Evolutionary conservation across 2,888 invertebrate species (phyloP).

Genomic region (Smittia aterrima): DNA sequence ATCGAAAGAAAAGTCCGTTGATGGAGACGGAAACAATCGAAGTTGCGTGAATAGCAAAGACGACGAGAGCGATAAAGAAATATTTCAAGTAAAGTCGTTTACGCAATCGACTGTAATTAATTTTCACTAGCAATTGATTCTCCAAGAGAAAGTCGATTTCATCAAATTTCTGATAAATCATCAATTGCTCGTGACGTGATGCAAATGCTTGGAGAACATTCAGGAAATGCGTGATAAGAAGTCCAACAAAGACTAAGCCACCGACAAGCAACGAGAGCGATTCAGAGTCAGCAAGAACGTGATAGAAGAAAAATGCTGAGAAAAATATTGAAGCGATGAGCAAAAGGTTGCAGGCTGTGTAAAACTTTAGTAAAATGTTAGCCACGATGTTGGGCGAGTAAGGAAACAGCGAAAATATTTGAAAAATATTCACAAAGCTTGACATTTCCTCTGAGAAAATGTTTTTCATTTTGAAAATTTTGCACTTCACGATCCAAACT

Average conservation of each 20-base stretch:
- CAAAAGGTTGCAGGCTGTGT: slow-evolving; percentile 47
- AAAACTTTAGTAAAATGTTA: not conserved
- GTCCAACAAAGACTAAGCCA: slow-evolving; percentile 44
- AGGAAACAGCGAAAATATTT: slow-evolving; percentile 19
- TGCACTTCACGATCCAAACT: not conserved
- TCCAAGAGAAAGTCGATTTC: slow-evolving; percentile 44
- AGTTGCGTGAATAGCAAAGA: slow-evolving; percentile 26
- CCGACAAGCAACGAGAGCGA: slow-evolving; percentile 43
- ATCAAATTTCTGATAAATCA: slow-evolving; percentile 43
- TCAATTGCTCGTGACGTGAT: slow-evolving; percentile 42
- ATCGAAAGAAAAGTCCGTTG: not conserved
- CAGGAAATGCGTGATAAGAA: slow-evolving; percentile 45
- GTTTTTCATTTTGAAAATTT: slow-evolving; percentile 23
- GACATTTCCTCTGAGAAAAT: slow-evolving; percentile 20
- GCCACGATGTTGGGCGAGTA: not conserved
- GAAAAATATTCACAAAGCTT: slow-evolving; percentile 18
- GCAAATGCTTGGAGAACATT: slow-evolving; percentile 45
- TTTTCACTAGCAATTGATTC: slow-evolving; percentile 30
- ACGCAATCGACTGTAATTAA: slow-evolving; percentile 12
- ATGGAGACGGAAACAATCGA: slow-evolving; percentile 25
- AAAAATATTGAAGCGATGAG: slow-evolving; percentile 36
- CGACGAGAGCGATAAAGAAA: slow-evolving; percentile 4
- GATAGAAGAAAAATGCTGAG: slow-evolving; percentile 38
- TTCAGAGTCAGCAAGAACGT: slow-evolving; percentile 36
- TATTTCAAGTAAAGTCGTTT: slow-evolving; percentile 33